Percentiles rank a stretch among this genome's conserved stretches.
These are phyloP conservation scores for Poeciliopsis infans DNA, from an alignment of 2,797 vertebrate species.

Conservation along the genomic window DNA sequence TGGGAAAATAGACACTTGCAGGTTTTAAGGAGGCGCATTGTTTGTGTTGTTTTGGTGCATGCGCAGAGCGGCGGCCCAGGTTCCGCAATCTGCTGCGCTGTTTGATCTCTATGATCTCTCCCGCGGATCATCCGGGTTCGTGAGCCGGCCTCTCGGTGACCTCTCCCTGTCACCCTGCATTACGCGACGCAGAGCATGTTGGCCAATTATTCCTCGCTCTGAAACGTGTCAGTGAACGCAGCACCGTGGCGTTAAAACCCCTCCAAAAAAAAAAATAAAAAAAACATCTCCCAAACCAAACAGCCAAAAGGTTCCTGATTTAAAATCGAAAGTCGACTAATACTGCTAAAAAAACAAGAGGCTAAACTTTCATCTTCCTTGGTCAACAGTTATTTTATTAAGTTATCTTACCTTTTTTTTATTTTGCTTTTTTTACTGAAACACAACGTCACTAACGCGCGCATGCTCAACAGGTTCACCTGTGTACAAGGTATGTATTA, in stretches of 20 bases:
- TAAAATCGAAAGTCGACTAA: neutral
- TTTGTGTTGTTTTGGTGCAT: conserved; percentile 17
- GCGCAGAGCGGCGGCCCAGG: conserved; percentile 39
- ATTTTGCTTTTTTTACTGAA: conserved; percentile 83
- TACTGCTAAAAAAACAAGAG: conserved; percentile 42
- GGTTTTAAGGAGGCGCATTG: conserved; percentile 14
- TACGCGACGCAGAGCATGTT: conserved; percentile 73
- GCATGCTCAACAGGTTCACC: conserved; percentile 90
- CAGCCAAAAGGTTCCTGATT: neutral
- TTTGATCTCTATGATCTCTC: conserved; percentile 69
- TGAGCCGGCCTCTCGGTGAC: conserved; percentile 80
- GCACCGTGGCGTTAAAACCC: conserved; percentile 41
- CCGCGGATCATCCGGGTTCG: conserved; percentile 76
- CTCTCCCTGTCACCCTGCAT: conserved; percentile 82
- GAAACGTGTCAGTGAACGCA: conserved; percentile 62
- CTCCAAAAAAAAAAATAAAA: conserved; percentile 4
- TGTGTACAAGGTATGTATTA: conserved; percentile 89
- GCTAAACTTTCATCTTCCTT: conserved; percentile 65
- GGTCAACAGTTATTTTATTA: conserved; percentile 88
- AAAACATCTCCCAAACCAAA: conserved; percentile 26
- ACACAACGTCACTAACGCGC: conserved; percentile 86
- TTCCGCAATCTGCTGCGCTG: conserved; percentile 61
- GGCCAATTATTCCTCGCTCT: conserved; percentile 73
- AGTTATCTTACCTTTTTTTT: conserved; percentile 79
- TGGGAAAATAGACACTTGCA: conserved; percentile 52